Conservation (phyloP, 2,797 vertebrate genomes). For the Melanotaenia trifasciata region DNA sequence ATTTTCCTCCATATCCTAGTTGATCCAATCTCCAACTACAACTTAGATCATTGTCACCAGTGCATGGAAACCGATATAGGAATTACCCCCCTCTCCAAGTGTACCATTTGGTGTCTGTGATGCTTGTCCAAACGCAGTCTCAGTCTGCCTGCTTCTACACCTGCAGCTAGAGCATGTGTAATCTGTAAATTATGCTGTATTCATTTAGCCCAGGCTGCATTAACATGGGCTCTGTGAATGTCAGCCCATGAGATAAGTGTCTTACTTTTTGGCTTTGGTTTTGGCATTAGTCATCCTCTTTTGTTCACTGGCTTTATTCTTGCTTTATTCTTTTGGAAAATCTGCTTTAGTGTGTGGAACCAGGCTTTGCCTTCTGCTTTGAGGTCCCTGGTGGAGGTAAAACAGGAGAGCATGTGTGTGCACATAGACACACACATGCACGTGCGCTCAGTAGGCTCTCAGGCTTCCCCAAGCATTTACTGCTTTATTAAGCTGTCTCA, state of each 20-base stretch:
- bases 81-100: conserved; percentile 29
- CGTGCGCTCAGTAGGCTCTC: conserved; percentile 51
- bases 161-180: conserved; percentile 69
- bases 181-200: conserved; percentile 71
- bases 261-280: conserved; percentile 65
- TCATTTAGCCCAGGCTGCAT: conserved; percentile 61
- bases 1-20: conserved; percentile 34
- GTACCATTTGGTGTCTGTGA: conserved; percentile 51
- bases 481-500: conserved; percentile 86
- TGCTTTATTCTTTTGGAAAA: conserved; percentile 69
- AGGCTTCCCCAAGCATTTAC: conserved; percentile 78
- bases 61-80: conserved; percentile 40
- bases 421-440: conserved; percentile 16
- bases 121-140: conserved; percentile 55
- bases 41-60: conserved; percentile 52
- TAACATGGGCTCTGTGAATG: conserved; percentile 65
- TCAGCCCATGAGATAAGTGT: conserved; percentile 69
- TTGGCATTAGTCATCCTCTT: conserved; percentile 67
- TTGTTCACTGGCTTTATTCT: conserved; percentile 68
- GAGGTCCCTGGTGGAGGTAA: conserved; percentile 70
- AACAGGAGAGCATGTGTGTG: conserved; percentile 55
- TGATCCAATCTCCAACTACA: conserved; percentile 44
- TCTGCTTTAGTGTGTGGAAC: conserved; percentile 60
- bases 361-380: conserved; percentile 67
- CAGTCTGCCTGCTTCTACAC: conserved; percentile 51